These are phyloP conservation scores for Abrostola triplasia DNA, from an alignment of 2,888 invertebrate genomes.

Conservation along the genomic window DNA sequence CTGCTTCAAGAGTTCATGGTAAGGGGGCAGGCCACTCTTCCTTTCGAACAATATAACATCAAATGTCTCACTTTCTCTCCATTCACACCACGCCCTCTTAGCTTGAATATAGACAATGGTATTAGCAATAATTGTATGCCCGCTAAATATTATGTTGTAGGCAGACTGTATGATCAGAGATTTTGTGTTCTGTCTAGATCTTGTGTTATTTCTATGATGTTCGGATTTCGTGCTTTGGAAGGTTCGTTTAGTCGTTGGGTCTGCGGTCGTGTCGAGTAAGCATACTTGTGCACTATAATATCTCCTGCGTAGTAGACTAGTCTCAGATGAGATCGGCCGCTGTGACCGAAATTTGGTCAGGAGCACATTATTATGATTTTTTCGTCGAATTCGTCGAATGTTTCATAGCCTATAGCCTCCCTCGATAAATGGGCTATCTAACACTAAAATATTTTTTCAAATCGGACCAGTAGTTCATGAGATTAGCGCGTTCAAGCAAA, in stretches of 20 bases:
- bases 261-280: too few relatives aligned
- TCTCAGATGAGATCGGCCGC: too few relatives aligned
- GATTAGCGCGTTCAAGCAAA: too few relatives aligned
- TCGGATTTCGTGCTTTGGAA: slow-evolving; percentile 20
- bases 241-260: slow-evolving; percentile 1
- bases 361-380: too few relatives aligned
- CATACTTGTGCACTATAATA: slow-evolving; percentile 2
- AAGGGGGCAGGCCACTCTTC: slow-evolving; percentile 63
- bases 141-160: slow-evolving; percentile 72
- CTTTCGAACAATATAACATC: slow-evolving; percentile 60
- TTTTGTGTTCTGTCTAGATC: slow-evolving; percentile 12
- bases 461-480: too few relatives aligned
- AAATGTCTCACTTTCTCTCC: slow-evolving; percentile 72
- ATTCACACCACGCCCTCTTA: slow-evolving; percentile 75
- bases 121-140: slow-evolving; percentile 75
- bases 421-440: too few relatives aligned
- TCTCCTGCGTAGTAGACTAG: too few relatives aligned
- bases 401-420: too few relatives aligned
- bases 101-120: slow-evolving; percentile 79
- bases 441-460: too few relatives aligned
- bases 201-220: slow-evolving; percentile 12
- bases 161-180: background rate
- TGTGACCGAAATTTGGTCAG: too few relatives aligned
- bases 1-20: too few relatives aligned
- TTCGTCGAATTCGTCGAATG: too few relatives aligned